phyloP scores from a whole-genome alignment of 2,797 vertebrate genomes.

The Prunella strophiata region DNA sequence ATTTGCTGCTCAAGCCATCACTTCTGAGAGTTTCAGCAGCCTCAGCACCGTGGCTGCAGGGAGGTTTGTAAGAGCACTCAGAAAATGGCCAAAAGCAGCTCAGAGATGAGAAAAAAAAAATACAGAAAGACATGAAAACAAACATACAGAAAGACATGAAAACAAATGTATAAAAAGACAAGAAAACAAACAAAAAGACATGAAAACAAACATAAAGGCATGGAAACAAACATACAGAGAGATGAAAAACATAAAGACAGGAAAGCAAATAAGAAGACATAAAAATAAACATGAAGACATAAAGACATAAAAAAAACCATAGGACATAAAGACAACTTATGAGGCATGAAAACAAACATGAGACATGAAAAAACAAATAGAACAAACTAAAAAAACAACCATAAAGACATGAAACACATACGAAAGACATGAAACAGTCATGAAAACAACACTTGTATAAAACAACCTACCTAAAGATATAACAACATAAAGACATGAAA shows the following conservation, averaged over 20 bases:
- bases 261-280: neutral
- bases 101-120: neutral
- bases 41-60: neutral
- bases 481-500: no score
- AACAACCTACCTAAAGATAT: no score
- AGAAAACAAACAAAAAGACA: rapidly evolving
- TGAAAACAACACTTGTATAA: no score
- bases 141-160: neutral
- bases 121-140: rapidly evolving
- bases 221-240: neutral
- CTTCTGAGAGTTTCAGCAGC: neutral
- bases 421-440: neutral
- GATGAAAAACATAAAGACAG: rapidly evolving
- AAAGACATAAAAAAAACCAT: neutral
- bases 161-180: neutral
- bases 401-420: neutral
- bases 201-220: neutral
- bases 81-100: neutral
- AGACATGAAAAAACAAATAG: neutral
- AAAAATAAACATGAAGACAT: rapidly evolving
- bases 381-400: rapidly evolving
- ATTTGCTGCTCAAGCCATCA: neutral
- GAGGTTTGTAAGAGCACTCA: neutral
- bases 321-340: no score
- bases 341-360: neutral